These are phyloP conservation scores for Hyaena hyaena DNA, from an alignment of 2,113 vertebrate genomes.

Conservation along the genomic window DNA sequence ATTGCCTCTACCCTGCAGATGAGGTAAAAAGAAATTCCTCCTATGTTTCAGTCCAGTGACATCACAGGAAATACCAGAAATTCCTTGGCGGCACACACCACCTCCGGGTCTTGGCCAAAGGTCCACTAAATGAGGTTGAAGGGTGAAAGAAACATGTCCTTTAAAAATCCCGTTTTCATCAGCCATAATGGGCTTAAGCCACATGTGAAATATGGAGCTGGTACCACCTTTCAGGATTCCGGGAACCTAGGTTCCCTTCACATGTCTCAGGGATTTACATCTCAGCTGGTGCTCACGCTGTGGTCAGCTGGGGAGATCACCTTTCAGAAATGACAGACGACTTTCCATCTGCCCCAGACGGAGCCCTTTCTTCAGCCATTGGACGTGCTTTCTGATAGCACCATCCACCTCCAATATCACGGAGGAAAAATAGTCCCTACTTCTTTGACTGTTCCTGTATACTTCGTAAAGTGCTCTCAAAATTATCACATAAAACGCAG, in stretches of 20 bases:
- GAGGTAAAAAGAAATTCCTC: neutral
- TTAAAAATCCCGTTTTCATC: slow-evolving; percentile 36
- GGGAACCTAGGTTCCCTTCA: slow-evolving; percentile 34
- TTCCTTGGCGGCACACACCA: neutral
- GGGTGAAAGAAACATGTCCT: neutral
- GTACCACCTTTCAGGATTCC: slow-evolving; percentile 40
- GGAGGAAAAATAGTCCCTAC: too few relatives aligned
- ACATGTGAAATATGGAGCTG: neutral
- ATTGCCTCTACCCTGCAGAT: neutral
- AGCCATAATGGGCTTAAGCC: neutral
- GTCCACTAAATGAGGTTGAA: neutral
- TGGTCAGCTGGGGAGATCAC: slow-evolving; percentile 5
- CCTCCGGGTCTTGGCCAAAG: neutral
- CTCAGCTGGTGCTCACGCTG: neutral
- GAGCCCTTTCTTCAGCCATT: neutral
- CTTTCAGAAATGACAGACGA: slow-evolving; percentile 38
- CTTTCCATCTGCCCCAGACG: neutral
- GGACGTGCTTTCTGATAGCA: neutral
- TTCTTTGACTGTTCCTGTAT: neutral
- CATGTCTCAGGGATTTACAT: slow-evolving; percentile 25
- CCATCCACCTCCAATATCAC: neutral
- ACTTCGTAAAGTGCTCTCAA: neutral
- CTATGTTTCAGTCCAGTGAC: neutral
- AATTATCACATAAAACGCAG: fast-evolving
- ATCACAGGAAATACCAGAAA: slow-evolving; percentile 13